Conservation (phyloP, 2,888 invertebrate species). For the Adelphocoris suturalis region DNA sequence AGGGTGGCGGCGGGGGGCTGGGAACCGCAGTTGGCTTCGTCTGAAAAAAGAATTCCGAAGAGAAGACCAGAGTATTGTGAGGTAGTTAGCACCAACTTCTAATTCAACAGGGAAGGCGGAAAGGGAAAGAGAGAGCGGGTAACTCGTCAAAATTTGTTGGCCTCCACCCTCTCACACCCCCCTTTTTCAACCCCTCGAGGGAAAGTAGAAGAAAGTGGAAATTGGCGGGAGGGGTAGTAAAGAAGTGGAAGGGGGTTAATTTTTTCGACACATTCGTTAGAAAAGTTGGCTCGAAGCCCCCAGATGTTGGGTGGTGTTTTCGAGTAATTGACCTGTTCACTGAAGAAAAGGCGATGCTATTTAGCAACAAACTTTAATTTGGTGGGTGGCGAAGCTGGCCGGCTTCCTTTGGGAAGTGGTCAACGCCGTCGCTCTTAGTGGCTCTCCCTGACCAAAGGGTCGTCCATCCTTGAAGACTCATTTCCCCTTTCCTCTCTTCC, state of each 20-base stretch:
- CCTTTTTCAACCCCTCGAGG: background rate
- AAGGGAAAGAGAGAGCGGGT: constrained; percentile 18
- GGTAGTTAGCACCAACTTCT: constrained; percentile 68
- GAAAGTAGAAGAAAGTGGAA: constrained; percentile 30
- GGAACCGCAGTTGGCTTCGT: constrained; percentile 16
- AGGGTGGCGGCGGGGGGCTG: background rate
- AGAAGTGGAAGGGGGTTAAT: constrained; percentile 56
- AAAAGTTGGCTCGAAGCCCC: constrained; percentile 58
- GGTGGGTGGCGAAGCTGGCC: constrained; percentile 1
- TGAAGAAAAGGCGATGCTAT: constrained; percentile 51
- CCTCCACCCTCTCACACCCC: background rate
- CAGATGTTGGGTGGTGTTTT: constrained; percentile 59
- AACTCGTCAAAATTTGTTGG: constrained; percentile 69
- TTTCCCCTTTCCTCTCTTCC: background rate
- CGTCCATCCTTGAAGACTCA: background rate
- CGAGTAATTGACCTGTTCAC: constrained; percentile 56
- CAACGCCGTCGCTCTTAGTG: background rate
- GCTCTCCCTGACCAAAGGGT: background rate
- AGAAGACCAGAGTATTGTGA: constrained; percentile 25
- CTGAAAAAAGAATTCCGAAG: constrained; percentile 17
- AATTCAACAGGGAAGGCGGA: constrained; percentile 63
- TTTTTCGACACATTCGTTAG: constrained; percentile 70
- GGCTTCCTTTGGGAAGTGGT: background rate
- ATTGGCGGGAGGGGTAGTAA: constrained; percentile 28
- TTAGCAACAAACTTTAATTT: constrained; percentile 63